Evolutionary conservation across 2,888 invertebrate genomes (phyloP).

Genomic region (Cataglyphis rosenhaueri): DNA sequence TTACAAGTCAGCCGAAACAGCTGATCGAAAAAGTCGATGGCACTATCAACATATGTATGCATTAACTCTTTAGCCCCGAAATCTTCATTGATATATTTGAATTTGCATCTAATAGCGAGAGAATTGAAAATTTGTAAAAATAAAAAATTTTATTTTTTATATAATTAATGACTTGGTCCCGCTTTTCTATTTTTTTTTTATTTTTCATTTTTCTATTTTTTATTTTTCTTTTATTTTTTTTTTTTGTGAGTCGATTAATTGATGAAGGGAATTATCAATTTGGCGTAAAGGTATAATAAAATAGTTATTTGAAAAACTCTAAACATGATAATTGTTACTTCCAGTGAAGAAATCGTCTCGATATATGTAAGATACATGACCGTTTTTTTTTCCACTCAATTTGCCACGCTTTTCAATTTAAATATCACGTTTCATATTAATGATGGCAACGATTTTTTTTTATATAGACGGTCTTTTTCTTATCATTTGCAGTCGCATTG

Average conservation of each 20-base stretch:
- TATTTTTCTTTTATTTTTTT: background rate
- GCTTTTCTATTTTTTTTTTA: background rate
- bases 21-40: constrained; percentile 14
- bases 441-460: background rate
- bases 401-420: background rate
- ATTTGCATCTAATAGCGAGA: background rate
- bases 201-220: background rate
- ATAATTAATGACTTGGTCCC: background rate
- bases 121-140: background rate
- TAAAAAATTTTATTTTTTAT: background rate
- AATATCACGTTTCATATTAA: constrained; percentile 27
- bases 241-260: background rate
- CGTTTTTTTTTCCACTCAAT: constrained; percentile 18
- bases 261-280: background rate
- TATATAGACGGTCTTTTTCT: background rate
- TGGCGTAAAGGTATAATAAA: background rate
- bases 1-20: constrained; percentile 45
- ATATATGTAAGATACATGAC: background rate
- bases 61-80: background rate
- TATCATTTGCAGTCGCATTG: background rate
- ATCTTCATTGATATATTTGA: background rate
- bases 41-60: background rate
- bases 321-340: background rate
- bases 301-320: background rate
- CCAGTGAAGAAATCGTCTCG: background rate